Evolutionary conservation across 2,888 invertebrate genomes (phyloP).

Genomic region (Cheilosia urbana): DNA sequence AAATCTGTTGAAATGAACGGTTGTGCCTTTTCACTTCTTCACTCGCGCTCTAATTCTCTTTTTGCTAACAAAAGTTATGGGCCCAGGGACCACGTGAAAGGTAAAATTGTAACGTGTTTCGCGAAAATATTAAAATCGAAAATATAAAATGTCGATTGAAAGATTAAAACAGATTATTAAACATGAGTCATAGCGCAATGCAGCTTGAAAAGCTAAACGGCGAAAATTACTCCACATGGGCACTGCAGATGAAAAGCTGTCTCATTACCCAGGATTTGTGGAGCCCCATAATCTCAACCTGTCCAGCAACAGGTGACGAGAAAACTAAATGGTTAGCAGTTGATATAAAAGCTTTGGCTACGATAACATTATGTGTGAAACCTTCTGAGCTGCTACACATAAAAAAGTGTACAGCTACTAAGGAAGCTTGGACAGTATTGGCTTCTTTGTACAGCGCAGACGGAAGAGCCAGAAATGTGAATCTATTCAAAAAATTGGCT

Average conservation of each 20-base stretch:
- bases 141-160: constrained; percentile 4
- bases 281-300: neutral
- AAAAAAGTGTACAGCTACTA: no score
- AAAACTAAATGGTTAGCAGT: no score
- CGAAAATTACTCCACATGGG: constrained; percentile 9
- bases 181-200: constrained; percentile 14
- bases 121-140: constrained; percentile 14
- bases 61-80: neutral
- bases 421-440: no score
- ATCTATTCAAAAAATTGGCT: constrained; percentile 46
- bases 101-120: constrained; percentile 11
- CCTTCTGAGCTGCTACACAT: no score
- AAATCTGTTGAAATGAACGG: no score
- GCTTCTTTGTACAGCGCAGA: neutral
- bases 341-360: no score
- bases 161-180: constrained; percentile 8
- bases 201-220: constrained; percentile 14
- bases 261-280: constrained; percentile 21
- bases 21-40: no score
- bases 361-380: no score
- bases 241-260: constrained; percentile 19
- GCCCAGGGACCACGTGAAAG: constrained; percentile 6
- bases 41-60: no score
- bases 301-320: no score
- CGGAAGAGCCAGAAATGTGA: neutral